These are phyloP conservation scores for Cyphomyrus discorhynchus DNA, from an alignment of 2,113 vertebrate genomes.

Conservation along the genomic window DNA sequence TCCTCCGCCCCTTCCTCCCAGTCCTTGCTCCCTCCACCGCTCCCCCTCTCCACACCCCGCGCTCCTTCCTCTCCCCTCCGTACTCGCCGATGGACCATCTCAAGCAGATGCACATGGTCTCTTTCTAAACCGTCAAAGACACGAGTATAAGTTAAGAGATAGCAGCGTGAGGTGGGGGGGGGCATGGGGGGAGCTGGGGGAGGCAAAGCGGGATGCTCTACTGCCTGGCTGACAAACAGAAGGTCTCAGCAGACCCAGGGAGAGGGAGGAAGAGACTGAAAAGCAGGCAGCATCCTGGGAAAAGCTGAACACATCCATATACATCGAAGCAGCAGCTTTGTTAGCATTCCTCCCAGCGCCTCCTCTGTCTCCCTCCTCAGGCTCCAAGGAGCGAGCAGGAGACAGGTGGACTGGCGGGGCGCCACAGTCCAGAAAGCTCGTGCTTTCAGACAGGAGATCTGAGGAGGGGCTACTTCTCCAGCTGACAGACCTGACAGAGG, in stretches of 20 bases:
- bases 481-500: constrained; percentile 54
- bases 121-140: constrained; percentile 28
- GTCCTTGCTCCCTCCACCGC: background rate
- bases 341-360: constrained; percentile 67
- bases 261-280: constrained; percentile 41
- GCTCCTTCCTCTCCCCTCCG: background rate
- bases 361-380: constrained; percentile 27
- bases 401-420: constrained; percentile 55
- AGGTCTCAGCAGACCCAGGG: constrained; percentile 59
- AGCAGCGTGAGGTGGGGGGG: constrained; percentile 15
- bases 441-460: constrained; percentile 1
- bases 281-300: constrained; percentile 63
- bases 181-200: constrained; percentile 21
- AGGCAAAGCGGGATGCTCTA: constrained; percentile 48
- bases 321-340: constrained; percentile 57
- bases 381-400: constrained; percentile 52
- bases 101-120: constrained; percentile 8
- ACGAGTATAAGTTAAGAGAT: constrained; percentile 32
- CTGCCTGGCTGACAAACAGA: constrained; percentile 69
- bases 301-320: constrained; percentile 45
- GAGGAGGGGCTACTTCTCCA: constrained; percentile 48
- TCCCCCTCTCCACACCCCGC: background rate
- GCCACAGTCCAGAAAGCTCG: constrained; percentile 43
- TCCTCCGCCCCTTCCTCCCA: constrained; percentile 8
- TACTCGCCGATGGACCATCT: constrained; percentile 24